Evolutionary conservation across 2,113 vertebrate species (phyloP), one percentile per base, ranked within the genome.

Genomic region (Calyptommatus sinebrachiatus): DNA sequence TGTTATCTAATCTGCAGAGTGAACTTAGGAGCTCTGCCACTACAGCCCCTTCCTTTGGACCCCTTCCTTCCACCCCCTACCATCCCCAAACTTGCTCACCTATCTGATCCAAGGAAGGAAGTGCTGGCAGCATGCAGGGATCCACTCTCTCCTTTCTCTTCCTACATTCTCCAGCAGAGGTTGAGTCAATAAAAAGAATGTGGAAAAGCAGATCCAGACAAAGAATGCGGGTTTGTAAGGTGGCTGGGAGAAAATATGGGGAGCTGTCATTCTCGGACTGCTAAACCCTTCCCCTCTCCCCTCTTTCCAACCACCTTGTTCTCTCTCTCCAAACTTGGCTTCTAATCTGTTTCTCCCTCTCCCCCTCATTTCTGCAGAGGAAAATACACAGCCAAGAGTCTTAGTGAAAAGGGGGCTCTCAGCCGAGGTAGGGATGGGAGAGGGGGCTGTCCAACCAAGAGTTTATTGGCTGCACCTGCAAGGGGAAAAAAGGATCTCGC

Each of bases 291-390:
- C 21, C 7, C 18, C 62, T 67, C 62, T 45, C 22, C 22, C 61
- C 22, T 48, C 22, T 41, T 46, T 2, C 8, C 21, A 24, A 28
- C 24, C 35, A 29, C 46, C 70, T 26, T 35, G 6, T 7, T 5
- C 46, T 14, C 63, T n/a, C 81, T 68, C 61, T 77, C 5, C 81
- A 62, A 83, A 83, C 81, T 77, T 77, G 75, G 77, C 81, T 69
- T 77, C 81, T 48, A 41, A 60, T 77, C 81, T 71, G 48, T 41
- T 71, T 63, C 73, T 48, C 81, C 22, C 14, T 83, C 82, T 16
- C 77, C 77, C 81, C 73, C 74, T 75, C 70, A 71, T 81, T 74
- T 80, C 82, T 60, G 79, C 60, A 60, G 28, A 57, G 70, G 74
- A 67, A 67, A 63, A 67, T 67, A 76, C 80, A n/a, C 20, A 74